Conservation (phyloP, 2,888 invertebrate genomes). For the Andrena dorsata region DNA sequence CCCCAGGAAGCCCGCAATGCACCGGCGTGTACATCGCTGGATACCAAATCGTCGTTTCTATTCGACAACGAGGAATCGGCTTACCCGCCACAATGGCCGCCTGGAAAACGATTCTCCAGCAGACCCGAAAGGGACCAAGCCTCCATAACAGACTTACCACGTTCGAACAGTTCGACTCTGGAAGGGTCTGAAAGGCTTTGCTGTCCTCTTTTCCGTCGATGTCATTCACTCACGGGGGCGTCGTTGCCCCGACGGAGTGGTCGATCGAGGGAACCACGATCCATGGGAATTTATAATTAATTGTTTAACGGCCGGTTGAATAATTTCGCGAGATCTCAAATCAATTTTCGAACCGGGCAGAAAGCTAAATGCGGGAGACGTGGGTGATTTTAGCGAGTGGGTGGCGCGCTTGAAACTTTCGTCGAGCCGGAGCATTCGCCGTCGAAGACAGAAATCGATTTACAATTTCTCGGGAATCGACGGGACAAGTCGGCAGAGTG, state of each 20-base stretch:
- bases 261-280: no score
- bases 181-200: slow-evolving; percentile 54
- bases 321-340: no score
- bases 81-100: slow-evolving; percentile 69
- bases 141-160: slow-evolving; percentile 72
- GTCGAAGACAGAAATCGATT: slow-evolving; percentile 38
- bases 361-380: no score
- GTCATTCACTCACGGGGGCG: neutral
- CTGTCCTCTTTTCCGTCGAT: slow-evolving; percentile 41
- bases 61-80: slow-evolving; percentile 74
- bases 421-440: no score
- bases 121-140: slow-evolving; percentile 65
- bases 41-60: slow-evolving; percentile 72
- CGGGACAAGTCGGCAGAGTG: slow-evolving; percentile 18
- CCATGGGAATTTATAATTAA: no score
- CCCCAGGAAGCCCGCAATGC: slow-evolving; percentile 51
- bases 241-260: no score
- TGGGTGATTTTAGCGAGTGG: no score
- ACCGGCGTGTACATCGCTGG: slow-evolving; percentile 61
- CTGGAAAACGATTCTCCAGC: slow-evolving; percentile 69
- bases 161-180: slow-evolving; percentile 68
- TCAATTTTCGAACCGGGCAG: no score
- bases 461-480: slow-evolving; percentile 47
- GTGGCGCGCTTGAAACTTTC: no score
- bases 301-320: no score